Base-by-base conservation (phyloP, 2,113 vertebrate species). In the Patagioenas fasciata region DNA sequence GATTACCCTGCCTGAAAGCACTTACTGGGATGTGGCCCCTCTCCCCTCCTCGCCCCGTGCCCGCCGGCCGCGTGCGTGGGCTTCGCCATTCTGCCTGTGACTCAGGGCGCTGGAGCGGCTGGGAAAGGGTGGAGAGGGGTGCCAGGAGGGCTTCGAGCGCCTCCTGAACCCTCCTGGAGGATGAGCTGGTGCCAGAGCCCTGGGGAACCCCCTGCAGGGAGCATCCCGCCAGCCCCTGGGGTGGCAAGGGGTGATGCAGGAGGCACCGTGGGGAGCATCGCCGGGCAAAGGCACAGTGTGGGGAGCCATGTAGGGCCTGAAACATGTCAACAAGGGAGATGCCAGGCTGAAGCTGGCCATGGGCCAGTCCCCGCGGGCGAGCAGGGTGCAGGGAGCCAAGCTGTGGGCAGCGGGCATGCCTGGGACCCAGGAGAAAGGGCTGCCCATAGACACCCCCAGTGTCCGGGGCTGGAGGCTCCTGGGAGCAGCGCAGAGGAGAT, bases 311-410 rank as follows among this genome's bases (percentile, higher is more conserved):
- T 81, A 94, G 51, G 85, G 87, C 73, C 89, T 74, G 78, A 64
- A 94, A 60, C 77, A 40, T 10, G 6, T 61, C 82, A 72, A 5
- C 17, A 38, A 38, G 32, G 69, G 60, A n/a, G 72, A 58, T 73
- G 80, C 60, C 75, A 77, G 86, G 60, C 6, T 2, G 75, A 26
- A 61, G 23, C 14, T 42, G 79, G 60, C 40, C 1, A 25, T 1
- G 67, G 56, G 48, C 64, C 83, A 66, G 62, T 8, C 44, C 23
- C 26, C 0, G 0, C 2, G 0, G 3, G 54, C 1, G 0, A 78
- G 56, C 0, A 0, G n/a, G 36, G 56, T 47, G 12, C 0, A 0
- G 31, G 19, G 18, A 11, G 26, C 10, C 5, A 2, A n/a, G 73
- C 15, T 31, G 12, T 0, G 4, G 70, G 38, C 51, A 29, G 25